These are phyloP conservation scores for Mythimna lalbum DNA, from an alignment of 2,888 invertebrate species.

Conservation along the genomic window DNA sequence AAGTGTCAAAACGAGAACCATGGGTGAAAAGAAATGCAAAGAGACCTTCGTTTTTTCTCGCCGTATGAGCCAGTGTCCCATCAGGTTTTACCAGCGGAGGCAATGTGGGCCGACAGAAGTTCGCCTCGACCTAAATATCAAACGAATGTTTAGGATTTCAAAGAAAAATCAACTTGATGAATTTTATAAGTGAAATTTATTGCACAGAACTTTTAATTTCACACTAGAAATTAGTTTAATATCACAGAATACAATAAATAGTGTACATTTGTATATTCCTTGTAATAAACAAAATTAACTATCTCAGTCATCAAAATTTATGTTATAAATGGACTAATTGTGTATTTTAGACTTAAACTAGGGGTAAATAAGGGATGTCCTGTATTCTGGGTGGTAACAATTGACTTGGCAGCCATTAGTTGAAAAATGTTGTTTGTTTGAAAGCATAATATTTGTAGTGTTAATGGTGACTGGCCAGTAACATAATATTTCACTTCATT, in stretches of 20 bases:
- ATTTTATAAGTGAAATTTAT: constrained; percentile 56
- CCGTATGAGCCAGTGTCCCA: no score
- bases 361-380: not conserved
- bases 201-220: constrained; percentile 60
- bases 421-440: not conserved
- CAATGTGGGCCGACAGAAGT: no score
- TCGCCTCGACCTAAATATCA: not conserved
- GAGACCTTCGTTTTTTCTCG: no score
- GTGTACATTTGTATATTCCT: constrained; percentile 53
- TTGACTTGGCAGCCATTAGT: constrained; percentile 11
- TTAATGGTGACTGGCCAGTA: constrained; percentile 14
- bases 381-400: not conserved
- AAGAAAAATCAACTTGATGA: constrained; percentile 11
- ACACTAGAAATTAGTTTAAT: constrained; percentile 69
- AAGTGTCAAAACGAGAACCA: no score
- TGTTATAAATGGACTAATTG: constrained; percentile 27
- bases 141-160: not conserved
- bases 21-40: no score
- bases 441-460: constrained; percentile 7
- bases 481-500: constrained; percentile 12
- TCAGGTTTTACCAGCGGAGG: no score
- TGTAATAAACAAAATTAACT: constrained; percentile 58
- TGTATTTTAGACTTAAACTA: constrained; percentile 28
- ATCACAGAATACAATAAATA: constrained; percentile 73
- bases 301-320: constrained; percentile 67